A percentile compares a stretch with the other conserved stretches of the same genome.
phyloP scores from a whole-genome alignment of 2,797 vertebrate genomes.

The Falco naumanni region DNA sequence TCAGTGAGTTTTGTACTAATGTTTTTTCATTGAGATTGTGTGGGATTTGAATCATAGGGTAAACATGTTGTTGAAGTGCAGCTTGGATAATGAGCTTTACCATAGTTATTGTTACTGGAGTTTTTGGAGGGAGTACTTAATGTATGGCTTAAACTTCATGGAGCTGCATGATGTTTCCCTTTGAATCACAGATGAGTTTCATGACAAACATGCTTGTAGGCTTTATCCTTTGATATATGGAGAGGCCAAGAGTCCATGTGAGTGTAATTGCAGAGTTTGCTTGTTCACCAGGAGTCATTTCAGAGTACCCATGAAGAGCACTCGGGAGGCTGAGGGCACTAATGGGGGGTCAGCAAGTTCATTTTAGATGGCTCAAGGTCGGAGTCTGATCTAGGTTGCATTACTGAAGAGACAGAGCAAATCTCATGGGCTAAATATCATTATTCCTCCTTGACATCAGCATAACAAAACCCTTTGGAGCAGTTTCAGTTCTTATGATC shows the following conservation, averaged over 20 bases:
- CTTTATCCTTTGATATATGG: neutral
- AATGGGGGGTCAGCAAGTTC: constrained; percentile 54
- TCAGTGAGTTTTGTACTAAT: neutral
- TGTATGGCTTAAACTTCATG: neutral
- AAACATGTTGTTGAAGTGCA: neutral
- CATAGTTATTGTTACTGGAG: accelerated
- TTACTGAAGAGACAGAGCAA: neutral
- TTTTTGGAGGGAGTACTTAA: neutral
- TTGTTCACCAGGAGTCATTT: constrained; percentile 18
- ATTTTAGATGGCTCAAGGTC: neutral
- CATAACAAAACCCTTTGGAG: neutral
- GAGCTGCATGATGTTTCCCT: accelerated
- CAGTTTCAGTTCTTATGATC: neutral
- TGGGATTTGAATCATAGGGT: neutral
- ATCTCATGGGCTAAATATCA: neutral
- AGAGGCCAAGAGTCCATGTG: neutral
- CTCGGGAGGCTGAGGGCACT: constrained; percentile 26
- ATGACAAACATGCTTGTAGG: neutral
- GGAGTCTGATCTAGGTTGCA: neutral
- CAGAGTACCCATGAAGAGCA: neutral
- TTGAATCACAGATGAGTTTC: neutral
- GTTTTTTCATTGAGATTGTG: neutral
- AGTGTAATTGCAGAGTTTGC: neutral
- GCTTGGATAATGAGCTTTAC: neutral
- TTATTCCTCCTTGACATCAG: constrained; percentile 11